phyloP scores from a whole-genome alignment of 2,888 invertebrate species.

The Griposia aprilina region DNA sequence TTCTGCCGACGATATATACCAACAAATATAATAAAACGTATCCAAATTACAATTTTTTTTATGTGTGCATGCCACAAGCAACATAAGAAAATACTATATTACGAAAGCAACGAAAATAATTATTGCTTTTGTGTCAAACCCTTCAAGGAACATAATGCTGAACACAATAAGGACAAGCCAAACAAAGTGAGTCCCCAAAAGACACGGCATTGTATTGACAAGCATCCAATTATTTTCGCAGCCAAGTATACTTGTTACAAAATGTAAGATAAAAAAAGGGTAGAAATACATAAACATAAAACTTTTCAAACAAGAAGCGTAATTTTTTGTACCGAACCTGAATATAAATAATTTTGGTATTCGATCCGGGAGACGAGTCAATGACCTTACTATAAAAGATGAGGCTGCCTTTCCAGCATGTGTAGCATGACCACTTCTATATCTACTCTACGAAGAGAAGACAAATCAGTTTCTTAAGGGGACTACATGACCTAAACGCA shows the following conservation, averaged over 20 bases:
- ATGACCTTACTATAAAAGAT: not conserved
- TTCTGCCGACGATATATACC: too few species aligned
- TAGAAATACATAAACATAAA: conserved; percentile 9
- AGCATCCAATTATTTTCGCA: conserved; percentile 44
- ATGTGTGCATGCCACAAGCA: not conserved
- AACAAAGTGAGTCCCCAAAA: conserved; percentile 9
- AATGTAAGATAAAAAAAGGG: conserved; percentile 48
- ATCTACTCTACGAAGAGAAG: too few species aligned
- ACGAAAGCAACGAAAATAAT: not conserved
- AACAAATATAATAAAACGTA: too few species aligned
- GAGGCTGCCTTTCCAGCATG: not conserved
- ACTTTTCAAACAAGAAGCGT: conserved; percentile 20
- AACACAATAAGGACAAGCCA: too few species aligned
- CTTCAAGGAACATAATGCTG: not conserved
- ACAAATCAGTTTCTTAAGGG: too few species aligned
- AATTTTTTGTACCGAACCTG: conserved; percentile 12
- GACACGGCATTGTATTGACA: conserved; percentile 36
- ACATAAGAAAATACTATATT: not conserved
- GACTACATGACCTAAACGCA: too few species aligned
- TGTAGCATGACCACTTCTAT: too few species aligned
- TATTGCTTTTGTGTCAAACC: not conserved
- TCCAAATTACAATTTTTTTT: too few species aligned
- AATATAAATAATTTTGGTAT: conserved; percentile 15
- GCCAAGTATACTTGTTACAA: conserved; percentile 31
- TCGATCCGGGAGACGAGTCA: not conserved